phyloP scores from a whole-genome alignment of 92 coral and sea anemone species.

The Pocillopora grandis region DNA sequence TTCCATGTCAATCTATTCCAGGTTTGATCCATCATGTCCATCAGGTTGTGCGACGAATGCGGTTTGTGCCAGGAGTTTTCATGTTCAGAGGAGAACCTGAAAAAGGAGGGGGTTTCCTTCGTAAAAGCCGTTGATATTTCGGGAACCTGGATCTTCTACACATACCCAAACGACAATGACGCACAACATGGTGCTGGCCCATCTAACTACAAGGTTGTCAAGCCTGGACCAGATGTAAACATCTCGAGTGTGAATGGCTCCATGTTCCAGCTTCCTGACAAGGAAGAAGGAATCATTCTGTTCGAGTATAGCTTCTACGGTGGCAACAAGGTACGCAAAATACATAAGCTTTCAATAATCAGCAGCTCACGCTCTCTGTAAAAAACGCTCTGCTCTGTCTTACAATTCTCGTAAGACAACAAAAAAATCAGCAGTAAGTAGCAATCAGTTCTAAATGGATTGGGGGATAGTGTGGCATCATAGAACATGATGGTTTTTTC shows the following conservation, averaged over 20 bases:
- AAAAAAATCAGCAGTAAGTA: too few species aligned
- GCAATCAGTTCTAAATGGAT: too few species aligned
- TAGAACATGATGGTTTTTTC: too few species aligned
- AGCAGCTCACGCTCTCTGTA: not conserved
- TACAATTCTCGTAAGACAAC: not conserved
- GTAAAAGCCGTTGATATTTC: not conserved
- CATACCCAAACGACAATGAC: not conserved
- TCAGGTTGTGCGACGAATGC: not conserved
- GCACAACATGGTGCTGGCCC: not conserved
- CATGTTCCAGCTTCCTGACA: not conserved
- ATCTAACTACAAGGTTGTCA: not conserved
- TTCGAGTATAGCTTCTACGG: not conserved
- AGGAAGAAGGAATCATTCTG: not conserved
- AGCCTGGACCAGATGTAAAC: not conserved
- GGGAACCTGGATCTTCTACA: slow-evolving; percentile 20
- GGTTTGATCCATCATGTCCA: not conserved
- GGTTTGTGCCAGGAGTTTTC: not conserved
- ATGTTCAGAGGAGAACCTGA: not conserved
- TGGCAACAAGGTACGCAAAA: not conserved
- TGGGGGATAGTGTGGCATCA: too few species aligned
- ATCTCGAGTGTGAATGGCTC: not conserved
- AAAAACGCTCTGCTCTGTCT: not conserved
- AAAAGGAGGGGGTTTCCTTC: not conserved
- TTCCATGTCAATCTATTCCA: not conserved
- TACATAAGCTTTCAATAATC: not conserved